phyloP scores from a whole-genome alignment of 1,140 invertebrate species.

The Spodoptera frugiperda region DNA sequence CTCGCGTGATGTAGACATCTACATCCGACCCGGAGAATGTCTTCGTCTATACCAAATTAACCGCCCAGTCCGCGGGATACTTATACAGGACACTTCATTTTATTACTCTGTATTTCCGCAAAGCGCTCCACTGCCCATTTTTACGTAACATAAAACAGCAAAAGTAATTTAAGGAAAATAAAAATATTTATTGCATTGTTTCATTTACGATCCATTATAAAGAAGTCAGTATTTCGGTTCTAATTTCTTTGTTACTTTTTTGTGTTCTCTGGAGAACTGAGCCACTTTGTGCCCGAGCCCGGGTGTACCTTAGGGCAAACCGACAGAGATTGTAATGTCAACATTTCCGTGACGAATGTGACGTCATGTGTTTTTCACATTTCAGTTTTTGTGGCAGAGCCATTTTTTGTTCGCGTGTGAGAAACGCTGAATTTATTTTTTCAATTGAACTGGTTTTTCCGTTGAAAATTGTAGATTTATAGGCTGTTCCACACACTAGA shows the following conservation, averaged over 20 bases:
- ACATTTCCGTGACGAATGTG: neutral
- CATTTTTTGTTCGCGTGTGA: neutral
- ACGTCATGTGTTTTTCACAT: neutral
- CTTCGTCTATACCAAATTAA: neutral
- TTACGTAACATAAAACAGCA: slow-evolving; percentile 45
- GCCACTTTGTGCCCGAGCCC: neutral
- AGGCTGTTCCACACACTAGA: no score
- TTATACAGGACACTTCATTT: slow-evolving; percentile 24
- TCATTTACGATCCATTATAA: slow-evolving; percentile 44
- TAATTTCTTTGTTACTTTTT: slow-evolving; percentile 32
- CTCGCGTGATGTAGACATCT: no score
- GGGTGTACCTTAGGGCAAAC: neutral
- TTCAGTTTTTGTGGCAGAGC: neutral
- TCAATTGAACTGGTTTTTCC: no score
- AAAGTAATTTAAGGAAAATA: slow-evolving; percentile 41
- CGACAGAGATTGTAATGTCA: slow-evolving; percentile 10
- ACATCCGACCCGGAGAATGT: neutral
- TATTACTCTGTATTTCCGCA: slow-evolving; percentile 24
- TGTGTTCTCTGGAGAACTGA: neutral
- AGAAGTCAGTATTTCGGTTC: slow-evolving; percentile 18
- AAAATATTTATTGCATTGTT: slow-evolving; percentile 48
- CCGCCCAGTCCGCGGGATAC: neutral
- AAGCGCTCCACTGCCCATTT: slow-evolving; percentile 11
- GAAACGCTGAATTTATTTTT: no score
- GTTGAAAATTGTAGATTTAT: neutral